Evolutionary conservation across 1,140 invertebrate species (phyloP), one percentile per base, ranked within the genome.

Genomic region (Heterodera schachtii): DNA sequence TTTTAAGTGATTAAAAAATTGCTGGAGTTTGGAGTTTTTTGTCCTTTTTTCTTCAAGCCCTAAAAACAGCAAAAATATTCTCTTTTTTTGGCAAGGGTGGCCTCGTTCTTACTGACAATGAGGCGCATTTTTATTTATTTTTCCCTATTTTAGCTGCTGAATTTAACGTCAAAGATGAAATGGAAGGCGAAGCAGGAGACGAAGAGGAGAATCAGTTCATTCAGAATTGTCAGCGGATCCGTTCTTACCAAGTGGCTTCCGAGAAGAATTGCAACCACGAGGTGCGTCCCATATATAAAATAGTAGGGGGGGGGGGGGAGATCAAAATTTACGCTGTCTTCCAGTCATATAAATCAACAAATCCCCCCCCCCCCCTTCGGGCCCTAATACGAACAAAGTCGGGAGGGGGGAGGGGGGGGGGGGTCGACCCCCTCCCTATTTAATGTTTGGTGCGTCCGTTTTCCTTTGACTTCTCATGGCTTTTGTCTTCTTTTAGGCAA

Each of bases 401-500:
- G 1, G 31, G 31, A 1, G 31, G 0, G 31, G 31, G 31, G 31
- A 1, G 0, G 1, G 31, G 31, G 31, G 31, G 0, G 31, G 31
- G 31, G 31, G 31, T 31, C 31, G 31, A 31, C 31, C 31, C 31
- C 31, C 31, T 31, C 31, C 31, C 31, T 31, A 31, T 31, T 31
- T 31, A 31, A 31, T 31, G 31, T 31, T 0, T 31, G 1, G 31
- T 31, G 31, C 31, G 31, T 8, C 52, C 52, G 6, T 74, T 43
- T 31, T 31, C 31, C 31, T 31, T 43, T 49, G n/a, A 9, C n/a
- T 49, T 74, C 43, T 19, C 52, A 19, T 43, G 7, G 3, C 31
- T 60, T 66, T 77, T 21, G 19, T 43, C 44, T n/a, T 57, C 31
- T 82, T 86, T 13, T 82, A 89, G 75, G 91, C 91, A 57, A 86